Base-by-base conservation (phyloP, 2,797 vertebrate species). In the Pangasius larnaudii region DNA sequence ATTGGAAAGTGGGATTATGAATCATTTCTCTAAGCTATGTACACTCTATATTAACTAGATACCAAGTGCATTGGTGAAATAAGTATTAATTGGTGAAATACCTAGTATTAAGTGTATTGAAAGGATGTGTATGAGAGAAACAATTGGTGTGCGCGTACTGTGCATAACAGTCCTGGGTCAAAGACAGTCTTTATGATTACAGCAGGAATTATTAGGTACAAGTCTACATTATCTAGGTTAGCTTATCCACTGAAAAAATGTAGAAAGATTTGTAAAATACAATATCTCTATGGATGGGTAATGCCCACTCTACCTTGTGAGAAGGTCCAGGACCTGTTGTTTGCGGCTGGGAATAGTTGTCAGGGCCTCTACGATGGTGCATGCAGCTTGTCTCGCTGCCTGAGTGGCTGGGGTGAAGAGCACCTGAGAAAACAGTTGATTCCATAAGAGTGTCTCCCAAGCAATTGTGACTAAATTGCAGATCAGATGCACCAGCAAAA, bases 351-450 rank as follows among this genome's bases (percentile, higher is more conserved):
- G 98, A 88, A 99, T 97, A 89, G 98, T 97, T 46, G 98, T 98
- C 27, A 99, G 94, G 1, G 98, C 98, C 93, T 99, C 99, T 78
- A 99, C 98, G 0, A 99, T 99, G 63, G 98, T 99, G 91, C 99
- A 99, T 2, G 99, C 98, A 0, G 99, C 99, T 91, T 99, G 99
- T 39, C 99, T 95, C 0, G 99, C 99, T 10, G 99, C 98, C 93
- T 99, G 99, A 3, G 99, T 99, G 5, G 99, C 98, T 0, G 99
- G 99, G 46, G 99, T 99, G 85, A 99, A 99, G 85, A 99, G 96
- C 46, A 99, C 98, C 99, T 99, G 90, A 18, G 75, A 91, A 46
- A 53, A 75, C 5, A 33, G 9, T 53, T 5, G 27, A 74, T 46
- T 78, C 7, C 4, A 53, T 89, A 39, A 87, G 46, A 22, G 36